Base-by-base conservation (phyloP, 2,797 vertebrate species). In the Chaenodraco wilsoni region DNA sequence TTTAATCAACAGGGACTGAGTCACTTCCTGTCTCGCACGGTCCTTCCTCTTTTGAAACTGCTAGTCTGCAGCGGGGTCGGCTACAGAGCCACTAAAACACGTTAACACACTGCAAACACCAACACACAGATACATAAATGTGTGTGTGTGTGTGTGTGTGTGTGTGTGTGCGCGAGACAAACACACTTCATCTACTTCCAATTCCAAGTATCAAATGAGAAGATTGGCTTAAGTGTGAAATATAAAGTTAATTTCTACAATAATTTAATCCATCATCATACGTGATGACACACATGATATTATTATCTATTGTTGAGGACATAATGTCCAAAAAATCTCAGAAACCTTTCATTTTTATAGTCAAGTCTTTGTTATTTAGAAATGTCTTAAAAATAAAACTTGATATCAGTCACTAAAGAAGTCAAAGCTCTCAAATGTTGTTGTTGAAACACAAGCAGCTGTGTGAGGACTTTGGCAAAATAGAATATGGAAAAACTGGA, bases 21-120 rank as follows among this genome's bases (percentile, higher is more conserved):
- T 96, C 95, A 95, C 93, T 94, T 96, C 95, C 95, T 95, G 93
- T 84, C 83, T 80, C 57, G 21, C 71, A 74, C 67, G 60, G 72
- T 76, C 63, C 80, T 90, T 92, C 90, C 90, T 90, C 85, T 89
- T 92, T 88, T 85, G 23, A 81, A 79, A 17, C 23, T 16, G 58
- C 9, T 37, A 77, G 76, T 51, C 54, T 17, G 27, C 55, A 51
- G 12, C 10, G 2, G 31, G 68, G 45, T 70, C 16, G 31, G 69
- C 12, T 21, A 51, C 43, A 43, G 57, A 74, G 57, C 21, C 21
- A 46, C 11, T 4, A 3, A 49, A 13, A 1, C 9, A 43, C 14
- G 58, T 31, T 44, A 12, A 79, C 63, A 2, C 14, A 17, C 31
- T 31, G 19, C 19, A 21, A 33, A 9, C 21, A n/a, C 21, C 19